Evolutionary conservation across 2,888 invertebrate genomes (phyloP), one percentile per base, ranked within the genome.

Genomic region (Subacronicta megacephala): DNA sequence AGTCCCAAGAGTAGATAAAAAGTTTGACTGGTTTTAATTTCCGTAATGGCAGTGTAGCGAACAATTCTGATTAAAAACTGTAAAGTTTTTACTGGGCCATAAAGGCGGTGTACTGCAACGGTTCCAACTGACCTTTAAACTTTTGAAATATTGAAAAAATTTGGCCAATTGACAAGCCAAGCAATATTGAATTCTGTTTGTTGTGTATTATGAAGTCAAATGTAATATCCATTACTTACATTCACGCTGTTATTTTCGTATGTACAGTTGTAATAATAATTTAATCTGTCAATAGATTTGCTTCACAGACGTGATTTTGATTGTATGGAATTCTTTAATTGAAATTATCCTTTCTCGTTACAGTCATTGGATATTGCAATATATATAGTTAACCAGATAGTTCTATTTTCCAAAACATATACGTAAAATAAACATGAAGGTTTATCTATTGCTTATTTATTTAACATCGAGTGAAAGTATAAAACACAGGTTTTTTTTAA

Each of bases 101-200:
- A 38, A 18, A 12, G 23, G 36, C 7, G 29, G 15, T 15, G 10
- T 10, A 26, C 10, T 46, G 55, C 64, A 54, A 62, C 38, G 38
- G 54, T 42, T 13, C 15, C 9, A 9, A 29, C 16, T 40, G 67
- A 51, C 23, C 45, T 40, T 45, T 26, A 10, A 16, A 57, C 16
- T 55, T 38, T 3, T 38, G 18, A 45, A 53, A 67, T 63, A 67
- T 53, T 45, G 33, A 31, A 60, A 64, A 61, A 68, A 54, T 38
- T 64, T 68, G 12, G 17, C 4, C 9, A 31, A 42, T 33, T 33
- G 26, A 50, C 35, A 37, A 42, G 49, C 29, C 10, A 7, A 3
- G 29, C 15, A 7, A 49, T 61, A 61, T 36, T 50, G 45, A 16
- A 49, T 49, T 46, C 13, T 49, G 53, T 49, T 23, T 12, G 17